phyloP scores from a whole-genome alignment of 1,140 invertebrate genomes.

The Aphis gossypii region DNA sequence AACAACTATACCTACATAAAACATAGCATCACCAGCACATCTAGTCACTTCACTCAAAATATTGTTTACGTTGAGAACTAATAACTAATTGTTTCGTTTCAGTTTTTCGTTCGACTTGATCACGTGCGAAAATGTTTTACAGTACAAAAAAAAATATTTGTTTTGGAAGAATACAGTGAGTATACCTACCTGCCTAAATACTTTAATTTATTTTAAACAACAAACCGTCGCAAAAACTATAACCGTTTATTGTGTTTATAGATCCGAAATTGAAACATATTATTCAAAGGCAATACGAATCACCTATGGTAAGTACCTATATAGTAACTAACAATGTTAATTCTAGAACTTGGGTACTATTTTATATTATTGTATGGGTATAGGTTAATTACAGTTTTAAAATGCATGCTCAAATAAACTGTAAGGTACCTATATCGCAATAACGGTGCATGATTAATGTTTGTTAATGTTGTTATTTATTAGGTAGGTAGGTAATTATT shows the following conservation, averaged over 20 bases:
- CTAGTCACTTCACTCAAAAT: background rate
- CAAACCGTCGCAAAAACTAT: background rate
- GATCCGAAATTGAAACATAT: constrained; percentile 98
- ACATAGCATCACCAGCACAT: background rate
- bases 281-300: constrained; percentile 96
- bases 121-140: constrained; percentile 99
- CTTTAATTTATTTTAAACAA: background rate
- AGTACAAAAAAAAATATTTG: constrained; percentile 97
- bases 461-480: background rate
- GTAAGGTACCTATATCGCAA: background rate
- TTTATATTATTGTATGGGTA: background rate
- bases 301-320: constrained; percentile 88
- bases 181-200: constrained; percentile 63
- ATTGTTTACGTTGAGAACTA: background rate
- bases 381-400: background rate
- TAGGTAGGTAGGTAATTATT: background rate
- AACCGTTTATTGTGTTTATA: constrained; percentile 69
- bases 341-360: background rate
- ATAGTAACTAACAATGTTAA: background rate
- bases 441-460: background rate
- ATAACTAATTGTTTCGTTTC: constrained; percentile 67
- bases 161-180: constrained; percentile 99
- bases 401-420: background rate
- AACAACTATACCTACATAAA: constrained; percentile 13
- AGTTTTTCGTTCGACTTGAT: constrained; percentile 99